phyloP scores from a whole-genome alignment of 2,113 vertebrate genomes.

The Menura novaehollandiae region DNA sequence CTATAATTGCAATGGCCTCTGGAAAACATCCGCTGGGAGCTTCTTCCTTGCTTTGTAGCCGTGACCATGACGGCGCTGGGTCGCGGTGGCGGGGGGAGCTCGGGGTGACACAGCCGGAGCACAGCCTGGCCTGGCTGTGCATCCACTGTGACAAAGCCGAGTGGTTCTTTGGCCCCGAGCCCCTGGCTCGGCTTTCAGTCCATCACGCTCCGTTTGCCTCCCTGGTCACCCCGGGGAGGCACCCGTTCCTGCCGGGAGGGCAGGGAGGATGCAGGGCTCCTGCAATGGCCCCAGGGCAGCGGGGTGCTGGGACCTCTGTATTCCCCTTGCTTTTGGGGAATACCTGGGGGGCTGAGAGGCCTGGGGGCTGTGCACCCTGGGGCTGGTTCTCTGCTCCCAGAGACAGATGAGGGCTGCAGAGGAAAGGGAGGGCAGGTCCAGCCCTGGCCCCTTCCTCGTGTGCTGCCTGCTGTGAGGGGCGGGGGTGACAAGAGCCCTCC shows the following conservation, averaged over 20 bases:
- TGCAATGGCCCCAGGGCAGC: accelerated
- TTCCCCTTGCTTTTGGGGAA: not conserved
- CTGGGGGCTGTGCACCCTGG: not conserved
- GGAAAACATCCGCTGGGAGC: not conserved
- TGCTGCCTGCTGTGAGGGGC: not conserved
- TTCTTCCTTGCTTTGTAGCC: not conserved
- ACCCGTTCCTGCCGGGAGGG: not conserved
- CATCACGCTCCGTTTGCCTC: not conserved
- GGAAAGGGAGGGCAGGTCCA: not conserved
- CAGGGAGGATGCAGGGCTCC: not conserved
- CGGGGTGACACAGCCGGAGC: not conserved
- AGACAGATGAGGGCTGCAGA: not conserved
- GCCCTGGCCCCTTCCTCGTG: accelerated
- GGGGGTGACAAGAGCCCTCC: not conserved
- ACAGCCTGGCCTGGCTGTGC: not conserved
- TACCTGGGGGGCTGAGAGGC: too few relatives aligned
- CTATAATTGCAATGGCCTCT: not conserved
- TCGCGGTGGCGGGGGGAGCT: not conserved
- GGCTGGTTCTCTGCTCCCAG: not conserved
- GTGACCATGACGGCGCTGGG: accelerated
- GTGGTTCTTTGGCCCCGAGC: not conserved
- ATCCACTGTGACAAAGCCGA: not conserved
- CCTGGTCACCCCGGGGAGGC: not conserved
- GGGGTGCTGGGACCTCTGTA: not conserved
- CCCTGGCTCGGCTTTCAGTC: not conserved